Evolutionary conservation across 2,113 vertebrate genomes (phyloP), one percentile per base, ranked within the genome.

Genomic region (Tiliqua scincoides): DNA sequence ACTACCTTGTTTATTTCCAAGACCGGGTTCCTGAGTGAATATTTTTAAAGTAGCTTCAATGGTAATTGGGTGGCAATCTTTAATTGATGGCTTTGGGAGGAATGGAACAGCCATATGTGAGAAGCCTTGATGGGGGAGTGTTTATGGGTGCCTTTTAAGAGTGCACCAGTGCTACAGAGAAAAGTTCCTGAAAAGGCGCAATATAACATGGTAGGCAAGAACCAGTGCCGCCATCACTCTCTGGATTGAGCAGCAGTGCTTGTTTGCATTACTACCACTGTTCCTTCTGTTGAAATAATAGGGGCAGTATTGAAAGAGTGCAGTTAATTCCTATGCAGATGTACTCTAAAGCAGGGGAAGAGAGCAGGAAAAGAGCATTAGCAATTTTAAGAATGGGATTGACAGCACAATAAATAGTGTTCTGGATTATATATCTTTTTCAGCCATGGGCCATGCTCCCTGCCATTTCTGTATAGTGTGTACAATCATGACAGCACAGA

Each of bases 1-100:
- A 27, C 59, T 74, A 86, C 78, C 85, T 86, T 81, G 81, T 86
- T 86, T 86, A 81, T 79, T 80, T 83, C 79, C 30, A 82, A 52
- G 71, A 81, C 35, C 54, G 37, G 43, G 32, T 57, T 54, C 61
- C 70, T 25, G 35, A 62, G 7, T 30, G 30, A 40, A 43, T 54
- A 71, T 79, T 68, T 81, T 63, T 40, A 23, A 52, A 75, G 59
- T 27, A 37, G 30, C 0, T 68, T 70, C 35, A 54, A 32, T 86
- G n/a, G 70, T 86, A 86, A 86, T 80, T 86, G 85, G 67, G 21
- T 80, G 59, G 77, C 85, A 54, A 35, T 86, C 68, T 37, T 77
- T 86, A 86, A 86, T 74, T 86, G 85, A 73, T 80, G 77, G 57
- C 40, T 80, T 73, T 52, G 48, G 70, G 63, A n/a, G 21, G 25